A percentile compares a stretch with the other conserved stretches of the same genome.
Evolutionary conservation across 2,113 vertebrate species (phyloP).

Genomic region (Nestor notabilis): DNA sequence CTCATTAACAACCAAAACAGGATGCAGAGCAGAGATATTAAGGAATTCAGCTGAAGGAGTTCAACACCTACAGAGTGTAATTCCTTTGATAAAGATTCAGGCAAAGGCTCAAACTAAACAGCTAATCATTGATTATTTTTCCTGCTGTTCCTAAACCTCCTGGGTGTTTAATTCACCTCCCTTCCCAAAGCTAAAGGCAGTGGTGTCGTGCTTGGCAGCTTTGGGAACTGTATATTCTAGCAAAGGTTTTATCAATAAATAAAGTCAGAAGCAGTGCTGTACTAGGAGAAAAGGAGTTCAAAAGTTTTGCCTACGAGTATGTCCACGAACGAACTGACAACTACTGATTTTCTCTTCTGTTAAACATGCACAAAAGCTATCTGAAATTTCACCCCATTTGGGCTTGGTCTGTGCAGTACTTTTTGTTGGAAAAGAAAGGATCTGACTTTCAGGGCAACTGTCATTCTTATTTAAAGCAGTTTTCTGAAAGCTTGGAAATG

Average conservation of each 20-base stretch:
- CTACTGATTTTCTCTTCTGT: neutral
- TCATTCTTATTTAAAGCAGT: neutral
- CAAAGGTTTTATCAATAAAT: neutral
- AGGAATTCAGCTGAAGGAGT: neutral
- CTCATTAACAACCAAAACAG: constrained; percentile 10
- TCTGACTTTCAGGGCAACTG: neutral
- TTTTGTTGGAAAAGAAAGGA: neutral
- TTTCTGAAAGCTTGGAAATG: neutral
- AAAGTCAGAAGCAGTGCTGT: neutral
- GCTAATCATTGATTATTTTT: neutral
- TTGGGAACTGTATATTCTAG: neutral
- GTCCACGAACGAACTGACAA: neutral
- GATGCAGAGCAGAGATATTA: neutral
- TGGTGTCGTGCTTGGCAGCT: neutral
- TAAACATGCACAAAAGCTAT: neutral
- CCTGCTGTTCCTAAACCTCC: neutral
- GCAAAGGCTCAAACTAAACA: neutral
- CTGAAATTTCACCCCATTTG: neutral
- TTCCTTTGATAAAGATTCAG: neutral
- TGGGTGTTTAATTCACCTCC: neutral
- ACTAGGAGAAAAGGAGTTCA: neutral
- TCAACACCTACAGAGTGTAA: neutral
- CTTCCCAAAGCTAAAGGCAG: neutral
- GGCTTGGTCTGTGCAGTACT: neutral
- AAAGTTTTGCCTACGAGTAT: neutral